A percentile compares a stretch with the other conserved stretches of the same genome.
These are phyloP conservation scores for Athalia rosae DNA, from an alignment of 2,888 invertebrate species.

Conservation along the genomic window DNA sequence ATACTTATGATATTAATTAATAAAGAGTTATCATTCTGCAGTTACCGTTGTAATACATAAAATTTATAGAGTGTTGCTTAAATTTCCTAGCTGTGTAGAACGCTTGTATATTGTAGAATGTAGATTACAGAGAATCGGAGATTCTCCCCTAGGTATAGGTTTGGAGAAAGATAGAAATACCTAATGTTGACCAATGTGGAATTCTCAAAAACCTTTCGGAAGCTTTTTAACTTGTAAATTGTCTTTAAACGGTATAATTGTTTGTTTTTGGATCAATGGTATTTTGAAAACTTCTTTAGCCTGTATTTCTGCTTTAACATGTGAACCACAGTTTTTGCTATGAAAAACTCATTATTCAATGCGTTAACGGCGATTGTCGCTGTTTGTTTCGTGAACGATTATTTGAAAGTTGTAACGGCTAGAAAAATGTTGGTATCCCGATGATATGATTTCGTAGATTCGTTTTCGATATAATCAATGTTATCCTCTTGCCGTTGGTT, in stretches of 20 bases:
- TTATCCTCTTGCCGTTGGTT: no score
- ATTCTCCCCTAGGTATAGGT: no score
- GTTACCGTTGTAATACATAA: slow-evolving; percentile 6
- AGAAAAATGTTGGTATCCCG: not conserved
- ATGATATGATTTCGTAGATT: slow-evolving; percentile 11
- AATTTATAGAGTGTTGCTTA: slow-evolving; percentile 8
- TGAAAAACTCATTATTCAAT: not conserved
- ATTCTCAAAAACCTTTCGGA: not conserved
- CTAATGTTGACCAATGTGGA: not conserved
- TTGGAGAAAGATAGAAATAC: no score
- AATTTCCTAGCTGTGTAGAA: slow-evolving; percentile 19
- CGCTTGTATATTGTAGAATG: slow-evolving; percentile 10
- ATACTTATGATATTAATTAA: slow-evolving; percentile 15
- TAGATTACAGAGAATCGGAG: not conserved
- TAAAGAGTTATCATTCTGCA: slow-evolving; percentile 1
- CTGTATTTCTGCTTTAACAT: not conserved
- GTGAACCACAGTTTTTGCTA: slow-evolving; percentile 15
- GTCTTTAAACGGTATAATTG: not conserved
- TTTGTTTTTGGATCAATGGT: not conserved
- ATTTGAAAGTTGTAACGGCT: not conserved
- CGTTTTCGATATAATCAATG: no score
- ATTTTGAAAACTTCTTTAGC: slow-evolving; percentile 7
- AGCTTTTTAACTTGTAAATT: not conserved
- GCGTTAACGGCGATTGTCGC: not conserved
- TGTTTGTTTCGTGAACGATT: not conserved